Base-by-base conservation (phyloP, 2,888 invertebrate species). In the Psylliodes chrysocephalus region DNA sequence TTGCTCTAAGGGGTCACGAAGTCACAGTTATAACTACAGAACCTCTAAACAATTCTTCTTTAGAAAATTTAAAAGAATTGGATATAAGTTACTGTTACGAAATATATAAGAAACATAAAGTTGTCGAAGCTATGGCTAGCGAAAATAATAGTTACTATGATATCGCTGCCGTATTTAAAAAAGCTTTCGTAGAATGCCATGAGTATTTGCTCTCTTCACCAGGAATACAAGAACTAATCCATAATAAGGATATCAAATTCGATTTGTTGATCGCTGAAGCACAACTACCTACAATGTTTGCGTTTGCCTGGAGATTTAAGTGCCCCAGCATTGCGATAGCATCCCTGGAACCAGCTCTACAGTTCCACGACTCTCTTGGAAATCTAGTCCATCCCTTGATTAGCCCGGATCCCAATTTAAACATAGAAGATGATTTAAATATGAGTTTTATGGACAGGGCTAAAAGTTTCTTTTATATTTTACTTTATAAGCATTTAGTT, bases 1-100 rank as follows among this genome's bases (percentile, higher is more conserved):
- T 87, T 14, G 80, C 82, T 0, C 69, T 77, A 35, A 77, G 82
- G 63, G 86, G 86, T 2, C 86, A 87, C 64, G 75, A 85, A 49
- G 63, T 87, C 0, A 82, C 84, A 0, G 75, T 85, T 0, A 52
- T 85, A 38, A 85, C 86, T 0, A 73, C 79, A 0, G 70, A 78
- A 71, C 85, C 85, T 0, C 69, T 82, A 0, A 80, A 82, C 18
- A 80, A 83, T 42, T 46, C 72, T 7, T 66, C 74, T 0, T 72
- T 82, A 1, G 67, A 73, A 1, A 84, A 82, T 66, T 73, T 84
- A 6, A 80, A 75, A 1, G 81, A 85, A 70, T 81, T 85, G 42
- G 80, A 83, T 67, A 53, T 82, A 0, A 73, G 78, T 47, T 73
- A 75, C 38, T 67, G 82, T 0, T 83, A 84, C 49, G 68, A 75